phyloP scores from a whole-genome alignment of 2,888 invertebrate genomes.

The Chironomus riparius region DNA sequence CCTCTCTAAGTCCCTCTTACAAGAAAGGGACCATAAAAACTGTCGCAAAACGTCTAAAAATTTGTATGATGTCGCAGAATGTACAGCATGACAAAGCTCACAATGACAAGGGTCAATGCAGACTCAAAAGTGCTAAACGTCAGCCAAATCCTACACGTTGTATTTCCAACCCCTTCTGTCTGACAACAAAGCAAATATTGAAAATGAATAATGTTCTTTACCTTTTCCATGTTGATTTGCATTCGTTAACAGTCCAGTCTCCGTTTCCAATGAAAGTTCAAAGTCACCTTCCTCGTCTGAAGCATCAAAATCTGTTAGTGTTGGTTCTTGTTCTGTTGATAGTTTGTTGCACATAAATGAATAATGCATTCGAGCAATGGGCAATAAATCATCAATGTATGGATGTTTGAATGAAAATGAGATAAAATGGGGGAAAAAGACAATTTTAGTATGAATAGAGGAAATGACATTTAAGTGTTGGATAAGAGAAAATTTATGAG shows the following conservation, averaged over 20 bases:
- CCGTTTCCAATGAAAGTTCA: constrained; percentile 13
- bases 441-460: neutral
- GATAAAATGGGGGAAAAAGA: neutral
- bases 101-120: too few relatives aligned
- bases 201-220: neutral
- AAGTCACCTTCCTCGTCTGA: constrained; percentile 19
- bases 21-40: too few relatives aligned
- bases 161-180: neutral
- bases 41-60: too few relatives aligned
- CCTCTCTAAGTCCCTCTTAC: too few relatives aligned
- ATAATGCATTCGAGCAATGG: neutral
- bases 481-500: too few relatives aligned
- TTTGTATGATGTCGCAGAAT: too few relatives aligned
- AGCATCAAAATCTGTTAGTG: neutral
- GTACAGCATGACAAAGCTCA: too few relatives aligned
- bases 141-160: too few relatives aligned
- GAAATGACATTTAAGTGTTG: neutral
- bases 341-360: neutral
- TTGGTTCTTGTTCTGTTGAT: constrained; percentile 20
- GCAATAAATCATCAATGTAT: too few relatives aligned
- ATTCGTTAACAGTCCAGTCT: constrained; percentile 15
- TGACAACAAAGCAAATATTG: neutral
- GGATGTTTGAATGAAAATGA: too few relatives aligned
- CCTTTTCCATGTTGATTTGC: constrained; percentile 20
- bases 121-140: neutral